Conservation (phyloP, 2,113 vertebrate species). For the Chinchilla lanigera region DNA sequence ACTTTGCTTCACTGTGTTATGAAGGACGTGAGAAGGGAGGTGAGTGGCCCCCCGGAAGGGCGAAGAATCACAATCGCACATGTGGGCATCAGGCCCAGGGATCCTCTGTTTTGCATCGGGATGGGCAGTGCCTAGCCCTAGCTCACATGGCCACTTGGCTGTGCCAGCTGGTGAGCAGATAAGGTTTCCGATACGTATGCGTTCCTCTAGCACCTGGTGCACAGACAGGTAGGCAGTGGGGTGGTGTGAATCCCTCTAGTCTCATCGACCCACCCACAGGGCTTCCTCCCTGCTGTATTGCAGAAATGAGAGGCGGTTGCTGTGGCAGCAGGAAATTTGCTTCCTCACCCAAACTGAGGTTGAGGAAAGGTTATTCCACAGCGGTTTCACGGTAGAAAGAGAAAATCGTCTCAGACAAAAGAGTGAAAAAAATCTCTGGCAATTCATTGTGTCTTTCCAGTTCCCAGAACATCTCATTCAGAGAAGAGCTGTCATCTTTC, state of each 20-base stretch:
- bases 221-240: neutral
- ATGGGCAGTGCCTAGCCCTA: neutral
- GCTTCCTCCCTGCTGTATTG: neutral
- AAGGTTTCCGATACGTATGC: neutral
- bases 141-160: fast-evolving
- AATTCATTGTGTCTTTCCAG: slow-evolving; percentile 61
- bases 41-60: neutral
- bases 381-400: slow-evolving; percentile 44
- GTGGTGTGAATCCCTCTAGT: neutral
- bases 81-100: neutral
- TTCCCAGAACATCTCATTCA: slow-evolving; percentile 60
- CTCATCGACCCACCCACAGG: fast-evolving
- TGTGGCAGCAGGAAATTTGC: slow-evolving; percentile 36
- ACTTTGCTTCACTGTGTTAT: neutral
- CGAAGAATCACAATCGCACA: neutral
- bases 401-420: slow-evolving; percentile 61
- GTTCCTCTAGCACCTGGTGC: neutral
- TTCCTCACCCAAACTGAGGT: slow-evolving; percentile 50
- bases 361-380: slow-evolving; percentile 47
- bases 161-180: neutral
- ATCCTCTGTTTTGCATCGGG: neutral
- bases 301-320: neutral
- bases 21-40: neutral
- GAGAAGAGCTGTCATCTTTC: slow-evolving; percentile 45
- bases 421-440: neutral